Evolutionary conservation across 2,888 invertebrate genomes (phyloP).

Genomic region (Stenolophus ochropezus): DNA sequence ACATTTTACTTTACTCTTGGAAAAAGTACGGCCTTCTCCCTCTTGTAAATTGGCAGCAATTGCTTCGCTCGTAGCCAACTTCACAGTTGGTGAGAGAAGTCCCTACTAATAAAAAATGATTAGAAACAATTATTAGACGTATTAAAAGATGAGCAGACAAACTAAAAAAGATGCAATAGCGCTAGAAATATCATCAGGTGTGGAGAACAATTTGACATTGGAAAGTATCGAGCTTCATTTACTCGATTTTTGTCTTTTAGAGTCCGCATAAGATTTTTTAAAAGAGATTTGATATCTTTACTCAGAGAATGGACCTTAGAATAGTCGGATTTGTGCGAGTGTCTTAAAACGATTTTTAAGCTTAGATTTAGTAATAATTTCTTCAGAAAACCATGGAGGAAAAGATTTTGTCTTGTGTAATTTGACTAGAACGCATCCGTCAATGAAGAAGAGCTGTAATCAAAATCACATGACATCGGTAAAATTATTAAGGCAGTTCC

Average conservation of each 20-base stretch:
- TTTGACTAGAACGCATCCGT: background rate
- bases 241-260: background rate
- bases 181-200: background rate
- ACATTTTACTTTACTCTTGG: no score
- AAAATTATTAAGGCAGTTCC: no score
- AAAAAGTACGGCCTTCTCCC: no score
- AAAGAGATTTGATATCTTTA: background rate
- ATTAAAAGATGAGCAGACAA: background rate
- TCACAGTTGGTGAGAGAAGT: no score
- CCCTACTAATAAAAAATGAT: background rate
- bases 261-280: background rate
- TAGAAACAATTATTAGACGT: background rate
- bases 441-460: no score
- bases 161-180: conserved; percentile 6
- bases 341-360: background rate
- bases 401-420: background rate
- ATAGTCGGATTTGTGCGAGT: background rate
- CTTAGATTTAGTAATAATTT: background rate
- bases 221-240: background rate
- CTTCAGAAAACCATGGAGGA: background rate
- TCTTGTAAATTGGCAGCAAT: no score
- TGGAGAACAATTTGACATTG: background rate
- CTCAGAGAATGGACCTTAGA: background rate
- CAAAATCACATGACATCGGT: no score
- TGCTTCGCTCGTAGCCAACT: no score